phyloP scores from a whole-genome alignment of 2,113 vertebrate species.

The Poeciliopsis turrubarensis region DNA sequence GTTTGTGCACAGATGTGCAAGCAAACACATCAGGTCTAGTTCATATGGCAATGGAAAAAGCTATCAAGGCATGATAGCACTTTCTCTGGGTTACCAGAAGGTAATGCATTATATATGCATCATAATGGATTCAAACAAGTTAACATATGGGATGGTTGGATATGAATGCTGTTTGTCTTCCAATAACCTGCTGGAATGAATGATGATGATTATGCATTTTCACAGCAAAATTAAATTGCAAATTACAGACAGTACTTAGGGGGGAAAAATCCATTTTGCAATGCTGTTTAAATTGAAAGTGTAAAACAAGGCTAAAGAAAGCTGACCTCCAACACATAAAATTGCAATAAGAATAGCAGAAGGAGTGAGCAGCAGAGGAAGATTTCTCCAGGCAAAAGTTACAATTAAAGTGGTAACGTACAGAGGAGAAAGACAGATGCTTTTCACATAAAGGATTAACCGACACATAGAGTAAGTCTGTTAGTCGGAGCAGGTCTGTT shows the following conservation, averaged over 20 bases:
- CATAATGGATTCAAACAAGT: conserved; percentile 55
- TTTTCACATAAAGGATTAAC: conserved; percentile 25
- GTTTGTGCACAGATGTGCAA: conserved; percentile 65
- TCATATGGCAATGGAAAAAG: conserved; percentile 56
- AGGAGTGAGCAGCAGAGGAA: conserved; percentile 35
- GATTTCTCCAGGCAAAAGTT: conserved; percentile 44
- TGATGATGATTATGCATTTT: conserved; percentile 19
- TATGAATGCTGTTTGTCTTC: conserved; percentile 41
- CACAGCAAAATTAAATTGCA: background rate
- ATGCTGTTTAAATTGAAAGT: conserved; percentile 22
- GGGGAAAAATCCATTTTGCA: background rate
- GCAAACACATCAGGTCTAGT: conserved; percentile 56
- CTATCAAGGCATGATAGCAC: conserved; percentile 51
- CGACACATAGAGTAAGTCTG: conserved; percentile 12
- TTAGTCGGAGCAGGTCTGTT: conserved; percentile 15
- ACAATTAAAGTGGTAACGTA: conserved; percentile 60
- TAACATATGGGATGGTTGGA: conserved; percentile 33
- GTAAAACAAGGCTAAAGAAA: conserved; percentile 44
- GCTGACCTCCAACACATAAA: conserved; percentile 59
- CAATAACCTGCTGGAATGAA: conserved; percentile 22
- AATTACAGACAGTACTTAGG: conserved; percentile 10
- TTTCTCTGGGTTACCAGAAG: conserved; percentile 51
- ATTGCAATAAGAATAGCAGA: conserved; percentile 47
- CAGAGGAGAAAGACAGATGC: conserved; percentile 11
- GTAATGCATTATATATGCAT: conserved; percentile 68